Evolutionary conservation across 2,797 vertebrate species (phyloP), one percentile per base, ranked within the genome.

Genomic region (Lagorchestes hirsutus): DNA sequence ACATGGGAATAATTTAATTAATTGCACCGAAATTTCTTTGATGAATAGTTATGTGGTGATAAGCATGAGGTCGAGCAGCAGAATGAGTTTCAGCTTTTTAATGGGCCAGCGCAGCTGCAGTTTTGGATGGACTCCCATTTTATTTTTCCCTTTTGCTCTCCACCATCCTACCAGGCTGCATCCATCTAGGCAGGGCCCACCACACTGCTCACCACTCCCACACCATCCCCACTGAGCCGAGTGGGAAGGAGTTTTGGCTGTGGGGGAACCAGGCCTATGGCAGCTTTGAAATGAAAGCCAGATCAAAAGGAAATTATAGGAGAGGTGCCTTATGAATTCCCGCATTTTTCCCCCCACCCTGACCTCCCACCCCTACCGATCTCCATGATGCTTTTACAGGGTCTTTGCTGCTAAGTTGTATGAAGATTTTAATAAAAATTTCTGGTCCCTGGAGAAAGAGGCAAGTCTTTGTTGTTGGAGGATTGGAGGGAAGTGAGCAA

Each of bases 1-100:
- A 98, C 99, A 98, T 98, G 99, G 99, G 99, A 99, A 99, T 99
- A 99, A 99, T 99, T 99, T 99, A 99, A 99, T 99, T 99, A 99
- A 99, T 99, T 99, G 99, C 99, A 98, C 98, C 97, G 99, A 99
- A 99, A 99, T 99, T 98, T 99, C 99, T 99, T 99, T 99, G 99
- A 99, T 99, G 99, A 99, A 99, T 99, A 99, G 99, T 99, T 99
- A 99, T 99, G 99, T 98, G 99, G 99, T 99, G 99, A 99, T 99
- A 99, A 99, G 99, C 98, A 98, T 98, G 99, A 99, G 98, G 98
- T 99, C 98, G 98, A 99, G 98, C 99, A 98, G 98, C 98, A 98
- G 98, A 99, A 99, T 98, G 99, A 98, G 98, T 98, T 98, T 99
- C 98, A 98, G 99, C 98, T 98, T 99, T 99, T 99, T 99, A 99